Percentiles rank a stretch among this genome's conserved stretches.
Conservation (phyloP, 2,113 vertebrate species). For the Actenoides lindsayi region DNA sequence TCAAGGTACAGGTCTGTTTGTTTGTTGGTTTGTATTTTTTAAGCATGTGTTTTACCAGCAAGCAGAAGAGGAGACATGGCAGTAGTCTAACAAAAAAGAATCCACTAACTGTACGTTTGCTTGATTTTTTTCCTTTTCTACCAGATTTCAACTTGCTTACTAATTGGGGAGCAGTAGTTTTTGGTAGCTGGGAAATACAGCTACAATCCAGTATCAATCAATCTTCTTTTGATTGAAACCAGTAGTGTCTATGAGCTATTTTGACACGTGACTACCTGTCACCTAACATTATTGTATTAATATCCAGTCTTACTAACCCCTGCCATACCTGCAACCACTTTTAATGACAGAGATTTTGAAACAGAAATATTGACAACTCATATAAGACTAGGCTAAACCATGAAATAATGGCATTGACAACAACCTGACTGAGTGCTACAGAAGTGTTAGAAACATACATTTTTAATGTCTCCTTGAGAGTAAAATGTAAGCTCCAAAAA, state of each 20-base stretch:
- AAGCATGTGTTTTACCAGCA: neutral
- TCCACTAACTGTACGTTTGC: neutral
- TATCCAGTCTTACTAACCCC: constrained; percentile 15
- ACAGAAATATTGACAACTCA: constrained; percentile 61
- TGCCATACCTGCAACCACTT: neutral
- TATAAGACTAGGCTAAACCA: constrained; percentile 16
- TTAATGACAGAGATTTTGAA: constrained; percentile 48
- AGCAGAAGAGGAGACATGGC: neutral
- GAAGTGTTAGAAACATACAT: constrained; percentile 43
- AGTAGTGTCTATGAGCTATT: neutral
- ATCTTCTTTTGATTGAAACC: neutral
- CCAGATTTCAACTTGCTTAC: neutral
- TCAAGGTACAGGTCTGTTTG: neutral
- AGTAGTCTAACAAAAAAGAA: neutral
- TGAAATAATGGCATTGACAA: constrained; percentile 61
- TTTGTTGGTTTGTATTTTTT: neutral
- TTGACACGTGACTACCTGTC: constrained; percentile 38
- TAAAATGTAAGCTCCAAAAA: constrained; percentile 52
- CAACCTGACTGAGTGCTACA: constrained; percentile 13
- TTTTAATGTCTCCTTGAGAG: constrained; percentile 63
- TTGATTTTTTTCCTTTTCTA: neutral
- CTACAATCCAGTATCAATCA: neutral
- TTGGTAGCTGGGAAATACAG: constrained; percentile 5
- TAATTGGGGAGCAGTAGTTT: neutral
- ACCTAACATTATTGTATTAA: constrained; percentile 7